These are phyloP conservation scores for Drosophila nigromelanica DNA, from an alignment of 1,140 invertebrate genomes.

Conservation along the genomic window DNA sequence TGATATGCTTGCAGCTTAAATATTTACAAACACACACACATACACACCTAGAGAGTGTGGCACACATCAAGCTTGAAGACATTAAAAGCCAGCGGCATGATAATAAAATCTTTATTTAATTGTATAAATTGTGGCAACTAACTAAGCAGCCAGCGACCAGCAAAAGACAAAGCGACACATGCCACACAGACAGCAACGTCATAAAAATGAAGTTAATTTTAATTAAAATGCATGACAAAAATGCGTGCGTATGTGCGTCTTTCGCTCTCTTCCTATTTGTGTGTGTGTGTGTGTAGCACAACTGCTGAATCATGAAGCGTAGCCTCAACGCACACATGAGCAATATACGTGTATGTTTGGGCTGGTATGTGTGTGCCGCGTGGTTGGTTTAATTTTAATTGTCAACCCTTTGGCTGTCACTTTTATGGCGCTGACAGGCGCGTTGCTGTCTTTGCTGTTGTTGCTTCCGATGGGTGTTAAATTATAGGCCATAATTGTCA, in stretches of 20 bases:
- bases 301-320: conserved; percentile 68
- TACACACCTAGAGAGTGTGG: conserved; percentile 12
- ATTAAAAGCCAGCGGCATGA: conserved; percentile 61
- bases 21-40: conserved; percentile 60
- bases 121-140: conserved; percentile 74
- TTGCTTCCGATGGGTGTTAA: conserved; percentile 70
- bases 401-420: conserved; percentile 67
- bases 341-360: conserved; percentile 8
- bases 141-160: conserved; percentile 43
- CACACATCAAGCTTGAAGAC: conserved; percentile 37
- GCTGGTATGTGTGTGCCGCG: conserved; percentile 3
- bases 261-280: conserved; percentile 1
- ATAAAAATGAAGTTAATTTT: conserved; percentile 83
- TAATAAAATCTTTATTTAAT: conserved; percentile 83
- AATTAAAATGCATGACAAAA: conserved; percentile 80
- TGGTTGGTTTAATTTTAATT: conserved; percentile 72
- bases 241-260: conserved; percentile 49
- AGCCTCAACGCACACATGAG: conserved; percentile 7
- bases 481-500: conserved; percentile 82
- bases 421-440: conserved; percentile 48
- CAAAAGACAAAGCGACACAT: conserved; percentile 41
- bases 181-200: conserved; percentile 46
- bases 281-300: conserved; percentile 15
- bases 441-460: conserved; percentile 22
- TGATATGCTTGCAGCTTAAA: conserved; percentile 77